Base-by-base conservation (phyloP, 2,888 invertebrate species). In the Calliscelio sp. region DNA sequence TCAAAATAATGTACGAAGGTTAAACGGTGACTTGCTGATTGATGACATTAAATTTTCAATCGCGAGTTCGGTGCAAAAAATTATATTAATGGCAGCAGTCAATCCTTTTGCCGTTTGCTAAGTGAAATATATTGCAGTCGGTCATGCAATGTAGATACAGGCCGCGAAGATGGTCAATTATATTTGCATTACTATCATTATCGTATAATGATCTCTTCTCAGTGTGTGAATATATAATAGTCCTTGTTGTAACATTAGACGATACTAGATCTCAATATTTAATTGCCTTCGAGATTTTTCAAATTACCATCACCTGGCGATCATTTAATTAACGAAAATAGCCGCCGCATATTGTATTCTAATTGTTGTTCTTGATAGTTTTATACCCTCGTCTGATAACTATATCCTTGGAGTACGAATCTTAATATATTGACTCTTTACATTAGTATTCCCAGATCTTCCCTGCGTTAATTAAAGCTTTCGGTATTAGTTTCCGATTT, bases 81-180 rank as follows among this genome's bases (percentile, higher is more conserved):
- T 32, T 11, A 73, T 59, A 73, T 73, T 66, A 66, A 80, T 73
- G 32, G 49, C 80, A 73, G 79, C 63, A 49, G 73, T 80, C 73
- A 73, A 80, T 80, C 71, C 11, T 46, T 53, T 78, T 53, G 44
- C 32, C 44, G n/a, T 44, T 63, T 14, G 51, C 63, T 32, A 49
- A 63, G 55, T 71, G 16, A 65, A 65, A 59, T 35, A 46, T 55
- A 49, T 71, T 73, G 59, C 66, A 80, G n/a, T 49, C 14, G 25
- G 28, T 14, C 38, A 59, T 68, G 66, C 46, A 59, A 66, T 16
- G 66, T 59, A 75, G 5, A 65, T 32, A 66, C 10, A 2, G 11
- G 35, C 51, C 10, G 38, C 20, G 20, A 25, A 44, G 24, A 63
- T 53, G 51, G 63, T 0, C 55, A 55, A 55, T 75, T 78, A 59